Conservation (phyloP, 2,113 vertebrate species). For the Pituophis catenifer region DNA sequence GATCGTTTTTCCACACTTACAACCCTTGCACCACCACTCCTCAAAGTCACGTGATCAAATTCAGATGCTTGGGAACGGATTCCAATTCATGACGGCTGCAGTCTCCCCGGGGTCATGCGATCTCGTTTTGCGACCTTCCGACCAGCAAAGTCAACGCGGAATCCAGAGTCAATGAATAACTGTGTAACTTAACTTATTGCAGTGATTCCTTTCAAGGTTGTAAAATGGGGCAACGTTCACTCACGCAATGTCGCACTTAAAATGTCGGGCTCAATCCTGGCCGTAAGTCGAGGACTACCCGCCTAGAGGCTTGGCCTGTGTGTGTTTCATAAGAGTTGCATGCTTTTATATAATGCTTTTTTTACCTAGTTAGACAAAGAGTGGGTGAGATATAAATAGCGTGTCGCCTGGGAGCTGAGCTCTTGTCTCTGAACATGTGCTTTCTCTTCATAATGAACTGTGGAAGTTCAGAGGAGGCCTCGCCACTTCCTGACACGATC, state of each 20-base stretch:
- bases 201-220: neutral
- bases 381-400: neutral
- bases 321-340: neutral
- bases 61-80: neutral
- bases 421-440: neutral
- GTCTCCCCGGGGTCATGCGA: neutral
- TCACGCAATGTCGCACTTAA: neutral
- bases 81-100: neutral
- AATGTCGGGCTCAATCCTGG: neutral
- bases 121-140: neutral
- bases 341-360: neutral
- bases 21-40: neutral
- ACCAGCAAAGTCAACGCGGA: neutral
- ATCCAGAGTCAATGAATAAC: neutral
- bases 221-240: neutral
- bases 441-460: neutral
- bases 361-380: neutral
- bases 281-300: neutral
- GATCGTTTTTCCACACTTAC: neutral
- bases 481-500: neutral
- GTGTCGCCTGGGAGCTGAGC: neutral
- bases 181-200: neutral
- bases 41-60: neutral
- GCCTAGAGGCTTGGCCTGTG: neutral
- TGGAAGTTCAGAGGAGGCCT: too few relatives aligned